Evolutionary conservation across 2,797 vertebrate genomes (phyloP), one percentile per base, ranked within the genome.

Genomic region (Tapirus indicus): DNA sequence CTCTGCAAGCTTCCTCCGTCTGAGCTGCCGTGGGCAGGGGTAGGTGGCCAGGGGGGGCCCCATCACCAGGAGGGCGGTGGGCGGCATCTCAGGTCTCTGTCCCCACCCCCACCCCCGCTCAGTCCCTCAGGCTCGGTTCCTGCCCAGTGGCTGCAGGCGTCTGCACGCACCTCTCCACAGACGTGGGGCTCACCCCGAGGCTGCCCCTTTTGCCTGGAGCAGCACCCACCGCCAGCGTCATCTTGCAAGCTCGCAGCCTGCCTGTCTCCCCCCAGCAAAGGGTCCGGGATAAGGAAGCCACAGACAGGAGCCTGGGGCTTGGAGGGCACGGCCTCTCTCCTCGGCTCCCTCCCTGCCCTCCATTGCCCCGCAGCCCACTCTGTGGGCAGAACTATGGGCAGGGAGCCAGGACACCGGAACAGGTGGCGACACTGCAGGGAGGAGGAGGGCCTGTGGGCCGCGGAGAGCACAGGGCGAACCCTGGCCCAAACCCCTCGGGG

Each of bases 151-250:
- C 38, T 3, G 0, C 5, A 2, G 25, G 62, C 10, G 1, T 25
- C 9, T 38, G 23, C 10, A 3, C 12, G 6, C 6, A 58, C 32
- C 16, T 32, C 25, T 85, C 47, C 25, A 29, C 44, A 0, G 0
- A 27, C 2, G 2, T 0, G 0, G 54, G 56, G 11, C 44, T 69
- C 74, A 17, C 64, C n/a, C n/a, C 1, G 3, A 52, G 62, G 41
- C 72, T 5, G 52, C 11, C 23, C 64, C 64, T 35, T 21, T 54
- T 44, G 29, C 16, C 12, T 8, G 17, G 17, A 27, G 13, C 5
- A 18, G 12, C 44, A 68, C 47, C 14, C 21, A 44, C n/a, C 56
- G 12, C 66, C 47, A 82, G 79, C 14, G 11, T 35, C n/a, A 14
- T 66, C 32, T 11, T n/a, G n/a, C 62, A 66, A 12, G 23, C 44